Conservation (phyloP, 2,888 invertebrate genomes). For the Cecidostiba fungosa region DNA sequence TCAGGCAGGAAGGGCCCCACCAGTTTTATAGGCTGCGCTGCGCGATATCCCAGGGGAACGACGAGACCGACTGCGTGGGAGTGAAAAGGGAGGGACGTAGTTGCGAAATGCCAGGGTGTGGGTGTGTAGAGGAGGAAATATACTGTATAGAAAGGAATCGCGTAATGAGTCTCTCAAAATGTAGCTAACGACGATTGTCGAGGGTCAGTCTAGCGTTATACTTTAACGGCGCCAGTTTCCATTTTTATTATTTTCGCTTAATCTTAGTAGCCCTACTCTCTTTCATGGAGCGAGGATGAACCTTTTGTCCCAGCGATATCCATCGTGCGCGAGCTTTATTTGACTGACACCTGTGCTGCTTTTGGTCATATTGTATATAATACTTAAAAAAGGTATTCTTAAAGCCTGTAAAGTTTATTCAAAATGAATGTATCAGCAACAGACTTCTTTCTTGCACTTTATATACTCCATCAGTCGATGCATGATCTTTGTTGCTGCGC, state of each 20-base stretch:
- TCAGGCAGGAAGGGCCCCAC: conserved; percentile 61
- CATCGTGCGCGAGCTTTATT: background rate
- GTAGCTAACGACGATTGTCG: conserved; percentile 77
- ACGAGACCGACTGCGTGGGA: conserved; percentile 65
- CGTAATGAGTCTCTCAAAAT: conserved; percentile 76
- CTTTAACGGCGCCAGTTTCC: conserved; percentile 76
- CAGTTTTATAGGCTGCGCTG: conserved; percentile 74
- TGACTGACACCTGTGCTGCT: conserved; percentile 8
- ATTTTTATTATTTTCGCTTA: conserved; percentile 76
- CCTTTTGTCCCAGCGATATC: background rate
- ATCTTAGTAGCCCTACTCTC: conserved; percentile 54
- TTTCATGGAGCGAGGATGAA: conserved; percentile 23
- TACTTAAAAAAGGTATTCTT: too few species aligned
- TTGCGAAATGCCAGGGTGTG: conserved; percentile 45
- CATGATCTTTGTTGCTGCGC: conserved; percentile 42
- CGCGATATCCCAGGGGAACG: conserved; percentile 64
- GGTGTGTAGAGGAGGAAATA: conserved; percentile 63
- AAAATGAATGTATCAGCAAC: too few species aligned
- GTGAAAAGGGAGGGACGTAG: conserved; percentile 66
- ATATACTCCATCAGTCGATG: conserved; percentile 43
- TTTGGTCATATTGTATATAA: background rate
- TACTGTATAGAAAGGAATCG: conserved; percentile 68
- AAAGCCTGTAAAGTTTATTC: too few species aligned
- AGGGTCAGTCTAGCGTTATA: conserved; percentile 77
- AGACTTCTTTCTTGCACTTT: background rate